Evolutionary conservation across 2,113 vertebrate genomes (phyloP), one percentile per base, ranked within the genome.

Genomic region (Silurus meridionalis): DNA sequence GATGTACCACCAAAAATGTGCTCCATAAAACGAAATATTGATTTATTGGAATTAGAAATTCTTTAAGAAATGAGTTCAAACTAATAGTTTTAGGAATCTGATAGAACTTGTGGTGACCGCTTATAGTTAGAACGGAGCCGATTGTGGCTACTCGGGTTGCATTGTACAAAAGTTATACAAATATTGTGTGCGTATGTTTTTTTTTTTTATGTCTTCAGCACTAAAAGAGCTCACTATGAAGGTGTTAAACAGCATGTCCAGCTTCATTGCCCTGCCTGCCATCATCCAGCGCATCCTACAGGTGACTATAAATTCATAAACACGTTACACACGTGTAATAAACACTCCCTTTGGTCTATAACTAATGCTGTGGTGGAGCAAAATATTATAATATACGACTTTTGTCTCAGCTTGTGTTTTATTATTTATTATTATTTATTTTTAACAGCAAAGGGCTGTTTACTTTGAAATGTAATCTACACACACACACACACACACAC

Each of bases 231-330:
- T 98, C 91, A 98, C 98, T 0, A 98, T 99, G 97, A 97, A 96
- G 90, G 97, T 99, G 83, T 93, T 99, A 77, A 98, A 98, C 94
- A 96, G 94, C 83, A 99, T 99, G 98, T 97, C 97, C 86, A 93
- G 96, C 0, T 99, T 99, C 88, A 98, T 99, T 15, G 94, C 97
- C 69, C 94, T 99, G 25, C 98, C 97, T 13, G 95, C 96, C 21
- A 99, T 99, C 90, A 95, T 99, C 90, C 97, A 99, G 74, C 95
- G 96, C 79, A 99, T 99, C 85, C 94, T 99, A 53, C 96, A 99
- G 97, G 98, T 97, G 66, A 93, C 94, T 91, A 82, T 25, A 37
- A 46, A 57, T 21, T 83, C 79, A 63, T 64, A 23, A 23, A 69
- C 64, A 69, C 21, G 7, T 74, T 25, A 63, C 11, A 28, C 10